Evolutionary conservation across 2,113 vertebrate genomes (phyloP).

Genomic region (Hystrix brachyura): DNA sequence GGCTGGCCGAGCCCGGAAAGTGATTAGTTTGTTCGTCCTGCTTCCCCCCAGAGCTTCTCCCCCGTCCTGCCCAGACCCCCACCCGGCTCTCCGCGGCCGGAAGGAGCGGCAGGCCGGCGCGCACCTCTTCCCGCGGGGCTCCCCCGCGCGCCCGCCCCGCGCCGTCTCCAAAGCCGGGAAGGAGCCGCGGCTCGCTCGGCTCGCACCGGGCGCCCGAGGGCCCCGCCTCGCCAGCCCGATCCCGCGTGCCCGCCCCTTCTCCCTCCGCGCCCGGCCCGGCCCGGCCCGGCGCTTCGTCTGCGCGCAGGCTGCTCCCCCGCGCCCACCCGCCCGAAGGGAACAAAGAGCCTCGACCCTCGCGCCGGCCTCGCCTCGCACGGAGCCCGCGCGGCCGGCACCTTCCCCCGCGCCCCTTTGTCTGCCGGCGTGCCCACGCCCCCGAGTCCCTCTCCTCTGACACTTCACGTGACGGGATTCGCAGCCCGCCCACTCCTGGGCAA

Average conservation of each 20-base stretch:
- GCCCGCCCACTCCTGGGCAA: not conserved
- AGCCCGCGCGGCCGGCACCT: conserved; percentile 56
- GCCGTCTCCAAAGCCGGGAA: not conserved
- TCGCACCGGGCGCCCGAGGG: not conserved
- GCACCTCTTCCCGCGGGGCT: conserved; percentile 39
- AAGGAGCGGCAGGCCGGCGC: fast-evolving
- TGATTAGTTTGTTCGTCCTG: not conserved
- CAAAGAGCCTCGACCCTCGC: conserved; percentile 70
- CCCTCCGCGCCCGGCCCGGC: not conserved
- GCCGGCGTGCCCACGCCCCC: not conserved
- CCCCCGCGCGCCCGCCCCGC: not conserved
- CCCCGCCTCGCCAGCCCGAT: fast-evolving
- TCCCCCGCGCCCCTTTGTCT: conserved; percentile 77
- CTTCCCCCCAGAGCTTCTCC: not conserved
- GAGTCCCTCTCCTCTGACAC: not conserved
- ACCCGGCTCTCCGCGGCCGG: not conserved
- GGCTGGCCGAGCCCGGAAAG: not conserved
- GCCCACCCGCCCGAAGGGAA: conserved; percentile 26
- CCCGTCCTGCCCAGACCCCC: not conserved
- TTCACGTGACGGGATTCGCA: not conserved
- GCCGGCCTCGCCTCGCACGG: not conserved
- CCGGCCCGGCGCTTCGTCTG: conserved; percentile 67
- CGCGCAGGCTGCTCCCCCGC: not conserved
- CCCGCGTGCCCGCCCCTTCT: not conserved
- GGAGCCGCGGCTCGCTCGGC: fast-evolving